phyloP scores from a whole-genome alignment of 1,140 invertebrate species.

The Medauroidea extradentata region DNA sequence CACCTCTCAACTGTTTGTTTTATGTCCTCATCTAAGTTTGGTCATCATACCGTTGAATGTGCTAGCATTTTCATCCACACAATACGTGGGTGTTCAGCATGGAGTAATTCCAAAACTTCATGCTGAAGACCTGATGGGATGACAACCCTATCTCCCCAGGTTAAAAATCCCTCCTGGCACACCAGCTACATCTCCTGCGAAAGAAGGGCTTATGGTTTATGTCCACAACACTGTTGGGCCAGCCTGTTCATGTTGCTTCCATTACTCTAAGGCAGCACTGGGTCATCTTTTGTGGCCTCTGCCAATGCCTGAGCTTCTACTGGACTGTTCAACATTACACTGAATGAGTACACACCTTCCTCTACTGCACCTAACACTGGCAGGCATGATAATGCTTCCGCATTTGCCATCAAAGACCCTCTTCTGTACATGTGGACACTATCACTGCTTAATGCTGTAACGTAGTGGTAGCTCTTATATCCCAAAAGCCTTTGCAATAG shows the following conservation, averaged over 20 bases:
- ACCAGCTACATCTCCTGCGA: background rate
- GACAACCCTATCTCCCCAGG: slow-evolving; percentile 25
- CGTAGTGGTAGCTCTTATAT: too few species aligned
- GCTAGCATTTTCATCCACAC: slow-evolving; percentile 39
- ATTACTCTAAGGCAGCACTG: background rate
- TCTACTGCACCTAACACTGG: too few species aligned
- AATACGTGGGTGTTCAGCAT: slow-evolving; percentile 35
- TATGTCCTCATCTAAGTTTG: slow-evolving; percentile 35
- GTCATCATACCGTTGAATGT: slow-evolving; percentile 36
- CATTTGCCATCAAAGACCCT: too few species aligned
- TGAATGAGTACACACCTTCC: too few species aligned
- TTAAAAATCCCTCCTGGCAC: background rate
- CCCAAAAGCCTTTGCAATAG: slow-evolving; percentile 32
- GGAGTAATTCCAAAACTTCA: slow-evolving; percentile 29
- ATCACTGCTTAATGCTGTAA: too few species aligned
- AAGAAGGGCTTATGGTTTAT: background rate
- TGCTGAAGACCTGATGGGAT: slow-evolving; percentile 27
- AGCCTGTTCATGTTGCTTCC: background rate
- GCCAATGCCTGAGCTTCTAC: slow-evolving; percentile 41
- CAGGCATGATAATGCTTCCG: too few species aligned
- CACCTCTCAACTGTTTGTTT: slow-evolving; percentile 10
- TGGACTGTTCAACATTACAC: slow-evolving; percentile 24
- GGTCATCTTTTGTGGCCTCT: background rate
- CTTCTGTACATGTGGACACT: too few species aligned
- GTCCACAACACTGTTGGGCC: background rate